Evolutionary conservation across 2,113 vertebrate genomes (phyloP).

Genomic region (Alces alces): DNA sequence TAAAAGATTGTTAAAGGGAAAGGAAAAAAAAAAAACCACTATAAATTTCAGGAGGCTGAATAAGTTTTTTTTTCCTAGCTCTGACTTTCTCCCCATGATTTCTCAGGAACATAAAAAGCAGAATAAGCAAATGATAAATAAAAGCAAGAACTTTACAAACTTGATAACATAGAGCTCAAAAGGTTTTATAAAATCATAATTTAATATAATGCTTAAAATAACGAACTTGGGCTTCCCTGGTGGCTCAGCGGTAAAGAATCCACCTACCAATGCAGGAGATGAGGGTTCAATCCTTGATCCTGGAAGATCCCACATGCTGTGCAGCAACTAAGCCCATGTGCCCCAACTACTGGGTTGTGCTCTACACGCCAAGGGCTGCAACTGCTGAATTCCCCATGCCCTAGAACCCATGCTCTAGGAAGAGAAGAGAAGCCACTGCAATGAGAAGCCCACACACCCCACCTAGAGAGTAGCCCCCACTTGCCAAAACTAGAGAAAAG

Average conservation of each 20-base stretch:
- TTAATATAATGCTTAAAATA: background rate
- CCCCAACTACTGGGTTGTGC: background rate
- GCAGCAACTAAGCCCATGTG: background rate
- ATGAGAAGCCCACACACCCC: background rate
- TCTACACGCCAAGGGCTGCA: background rate
- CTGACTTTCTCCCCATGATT: background rate
- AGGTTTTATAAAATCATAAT: background rate
- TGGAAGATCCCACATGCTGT: background rate
- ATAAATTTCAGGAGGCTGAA: background rate
- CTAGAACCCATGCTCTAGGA: background rate
- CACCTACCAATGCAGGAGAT: background rate
- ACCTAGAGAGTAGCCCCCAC: background rate
- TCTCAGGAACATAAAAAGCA: background rate
- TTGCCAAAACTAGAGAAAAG: background rate
- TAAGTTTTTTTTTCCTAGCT: background rate
- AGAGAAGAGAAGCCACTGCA: background rate
- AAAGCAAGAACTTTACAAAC: conserved; percentile 6
- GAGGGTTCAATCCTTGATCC: background rate
- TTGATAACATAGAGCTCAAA: background rate
- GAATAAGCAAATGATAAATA: background rate
- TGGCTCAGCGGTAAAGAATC: background rate
- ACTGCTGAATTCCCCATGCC: background rate
- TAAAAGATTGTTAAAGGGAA: no score
- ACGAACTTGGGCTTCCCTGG: background rate
- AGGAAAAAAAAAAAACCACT: background rate